Evolutionary conservation across 2,888 invertebrate species (phyloP).

Genomic region (Mythimna pallens): DNA sequence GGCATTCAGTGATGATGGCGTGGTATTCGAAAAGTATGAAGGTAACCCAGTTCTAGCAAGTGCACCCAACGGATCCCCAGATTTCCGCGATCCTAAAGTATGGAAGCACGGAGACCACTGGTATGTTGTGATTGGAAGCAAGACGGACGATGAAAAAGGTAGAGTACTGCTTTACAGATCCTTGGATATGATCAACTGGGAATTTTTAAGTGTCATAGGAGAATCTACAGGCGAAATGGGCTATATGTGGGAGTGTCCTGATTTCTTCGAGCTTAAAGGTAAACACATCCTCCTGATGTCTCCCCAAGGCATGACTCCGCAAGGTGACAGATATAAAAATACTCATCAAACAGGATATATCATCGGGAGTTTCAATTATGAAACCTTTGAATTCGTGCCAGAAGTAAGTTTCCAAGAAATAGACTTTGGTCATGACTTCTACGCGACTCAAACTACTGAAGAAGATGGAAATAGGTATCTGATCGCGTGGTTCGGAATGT

Average conservation of each 20-base stretch:
- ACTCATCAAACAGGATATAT: slow-evolving; percentile 83
- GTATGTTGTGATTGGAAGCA: slow-evolving; percentile 86
- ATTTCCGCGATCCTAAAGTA: slow-evolving; percentile 89
- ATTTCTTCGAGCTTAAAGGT: slow-evolving; percentile 86
- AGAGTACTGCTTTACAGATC: slow-evolving; percentile 85
- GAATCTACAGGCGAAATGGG: slow-evolving; percentile 82
- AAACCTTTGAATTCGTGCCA: slow-evolving; percentile 80
- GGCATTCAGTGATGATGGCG: slow-evolving; percentile 83
- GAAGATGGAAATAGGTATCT: slow-evolving; percentile 80
- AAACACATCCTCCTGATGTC: slow-evolving; percentile 85
- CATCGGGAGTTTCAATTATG: slow-evolving; percentile 84
- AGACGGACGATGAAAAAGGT: slow-evolving; percentile 78
- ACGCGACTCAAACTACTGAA: slow-evolving; percentile 84
- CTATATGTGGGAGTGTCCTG: slow-evolving; percentile 90
- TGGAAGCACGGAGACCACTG: slow-evolving; percentile 84
- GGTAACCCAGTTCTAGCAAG: slow-evolving; percentile 83
- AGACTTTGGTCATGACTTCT: slow-evolving; percentile 87
- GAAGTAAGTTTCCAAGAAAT: slow-evolving; percentile 83
- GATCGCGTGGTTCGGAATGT: slow-evolving; percentile 86
- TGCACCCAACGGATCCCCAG: slow-evolving; percentile 80
- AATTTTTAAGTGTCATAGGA: slow-evolving; percentile 79
- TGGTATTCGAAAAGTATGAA: slow-evolving; percentile 82
- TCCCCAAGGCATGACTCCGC: slow-evolving; percentile 82
- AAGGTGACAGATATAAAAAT: slow-evolving; percentile 85
- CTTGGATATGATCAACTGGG: slow-evolving; percentile 81